Evolutionary conservation across 2,113 vertebrate species (phyloP).

Genomic region (Willisornis vidua): DNA sequence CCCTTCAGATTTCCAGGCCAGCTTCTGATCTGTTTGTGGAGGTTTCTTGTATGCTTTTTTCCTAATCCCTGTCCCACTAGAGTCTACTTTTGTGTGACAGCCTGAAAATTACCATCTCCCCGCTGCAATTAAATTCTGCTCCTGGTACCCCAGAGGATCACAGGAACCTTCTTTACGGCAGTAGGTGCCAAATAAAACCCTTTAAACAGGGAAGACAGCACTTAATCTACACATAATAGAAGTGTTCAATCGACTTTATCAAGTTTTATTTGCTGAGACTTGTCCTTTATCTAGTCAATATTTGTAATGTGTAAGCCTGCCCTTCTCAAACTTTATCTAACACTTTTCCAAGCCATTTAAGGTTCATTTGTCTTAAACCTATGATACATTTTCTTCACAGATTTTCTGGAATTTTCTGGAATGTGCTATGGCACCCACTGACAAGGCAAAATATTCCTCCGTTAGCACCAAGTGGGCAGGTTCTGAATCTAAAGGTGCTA

Average conservation of each 20-base stretch:
- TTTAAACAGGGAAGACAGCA: not conserved
- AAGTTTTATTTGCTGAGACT: slow-evolving; percentile 4
- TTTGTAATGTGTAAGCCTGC: not conserved
- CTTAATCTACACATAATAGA: slow-evolving; percentile 3
- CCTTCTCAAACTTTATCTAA: not conserved
- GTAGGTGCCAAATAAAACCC: not conserved
- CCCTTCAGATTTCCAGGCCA: not conserved
- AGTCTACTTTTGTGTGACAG: not conserved
- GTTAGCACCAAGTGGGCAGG: not conserved
- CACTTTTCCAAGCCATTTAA: not conserved
- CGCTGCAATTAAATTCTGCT: not conserved
- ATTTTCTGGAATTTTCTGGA: slow-evolving; percentile 19
- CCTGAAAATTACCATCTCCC: not conserved
- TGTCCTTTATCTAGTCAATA: slow-evolving; percentile 41
- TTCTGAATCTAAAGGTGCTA: not conserved
- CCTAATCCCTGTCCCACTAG: not conserved
- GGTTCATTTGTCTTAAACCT: not conserved
- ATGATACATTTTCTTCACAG: not conserved
- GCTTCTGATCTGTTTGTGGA: not conserved
- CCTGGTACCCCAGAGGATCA: not conserved
- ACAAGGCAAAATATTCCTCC: not conserved
- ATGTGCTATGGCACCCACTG: not conserved
- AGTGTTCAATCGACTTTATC: not conserved
- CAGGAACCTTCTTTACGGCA: not conserved
- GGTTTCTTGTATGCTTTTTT: not conserved